These are phyloP conservation scores for Nasonovia ribisnigri DNA, from an alignment of 2,888 invertebrate genomes.

Conservation along the genomic window DNA sequence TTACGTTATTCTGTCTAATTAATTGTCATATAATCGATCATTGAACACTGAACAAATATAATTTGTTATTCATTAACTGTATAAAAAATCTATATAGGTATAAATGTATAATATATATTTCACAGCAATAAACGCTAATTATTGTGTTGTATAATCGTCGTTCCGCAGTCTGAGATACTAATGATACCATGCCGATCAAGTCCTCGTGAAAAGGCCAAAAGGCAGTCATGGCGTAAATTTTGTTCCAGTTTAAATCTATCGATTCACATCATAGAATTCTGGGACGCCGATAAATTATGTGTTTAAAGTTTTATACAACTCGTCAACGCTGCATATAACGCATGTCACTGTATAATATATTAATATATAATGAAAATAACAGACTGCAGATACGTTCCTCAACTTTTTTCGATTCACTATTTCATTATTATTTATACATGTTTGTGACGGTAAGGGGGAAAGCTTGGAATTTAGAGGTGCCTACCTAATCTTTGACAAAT, in stretches of 20 bases:
- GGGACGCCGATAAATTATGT: too few relatives aligned
- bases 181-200: not conserved
- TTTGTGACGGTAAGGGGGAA: too few relatives aligned
- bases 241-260: not conserved
- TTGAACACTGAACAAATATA: not conserved
- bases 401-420: too few relatives aligned
- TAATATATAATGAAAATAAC: too few relatives aligned
- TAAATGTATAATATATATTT: not conserved
- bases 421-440: too few relatives aligned
- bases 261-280: not conserved
- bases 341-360: too few relatives aligned
- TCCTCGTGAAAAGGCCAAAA: not conserved
- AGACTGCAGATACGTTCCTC: too few relatives aligned
- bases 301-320: too few relatives aligned
- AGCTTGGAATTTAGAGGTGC: too few relatives aligned
- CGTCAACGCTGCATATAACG: too few relatives aligned
- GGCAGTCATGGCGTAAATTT: not conserved
- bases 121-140: constrained; percentile 12
- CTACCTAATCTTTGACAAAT: too few relatives aligned
- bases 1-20: not conserved
- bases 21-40: constrained; percentile 12
- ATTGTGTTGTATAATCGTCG: not conserved
- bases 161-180: not conserved
- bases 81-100: not conserved
- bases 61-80: not conserved